Conservation (phyloP, 2,888 invertebrate genomes). For the Drymonia ruficornis region DNA sequence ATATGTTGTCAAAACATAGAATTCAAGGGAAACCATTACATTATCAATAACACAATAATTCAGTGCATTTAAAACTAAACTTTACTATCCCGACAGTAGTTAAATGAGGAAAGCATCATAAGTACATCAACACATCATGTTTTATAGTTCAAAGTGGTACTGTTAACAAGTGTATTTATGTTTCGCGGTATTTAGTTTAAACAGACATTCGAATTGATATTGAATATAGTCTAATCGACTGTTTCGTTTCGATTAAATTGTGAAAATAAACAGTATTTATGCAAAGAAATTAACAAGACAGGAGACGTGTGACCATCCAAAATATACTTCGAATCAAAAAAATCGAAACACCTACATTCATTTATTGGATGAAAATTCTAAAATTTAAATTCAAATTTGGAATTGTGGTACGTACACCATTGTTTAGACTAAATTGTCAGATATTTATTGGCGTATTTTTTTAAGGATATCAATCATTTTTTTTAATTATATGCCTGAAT, state of each 20-base stretch:
- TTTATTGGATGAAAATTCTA: too few species aligned
- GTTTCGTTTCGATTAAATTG: neutral
- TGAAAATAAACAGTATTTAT: neutral
- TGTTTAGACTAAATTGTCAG: too few species aligned
- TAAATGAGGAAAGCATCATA: neutral
- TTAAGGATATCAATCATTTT: too few species aligned
- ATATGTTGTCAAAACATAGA: too few species aligned
- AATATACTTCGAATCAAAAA: too few species aligned
- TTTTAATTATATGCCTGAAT: too few species aligned
- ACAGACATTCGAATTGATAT: neutral
- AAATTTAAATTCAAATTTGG: too few species aligned
- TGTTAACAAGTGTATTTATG: neutral
- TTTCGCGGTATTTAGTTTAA: neutral
- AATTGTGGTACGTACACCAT: too few species aligned
- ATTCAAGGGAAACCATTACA: neutral
- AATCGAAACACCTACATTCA: too few species aligned
- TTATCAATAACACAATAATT: neutral
- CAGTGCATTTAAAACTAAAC: neutral
- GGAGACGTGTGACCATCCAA: too few species aligned
- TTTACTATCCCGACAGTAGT: neutral
- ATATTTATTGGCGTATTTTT: too few species aligned
- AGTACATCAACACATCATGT: conserved; percentile 1
- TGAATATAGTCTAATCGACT: neutral
- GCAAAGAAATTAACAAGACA: too few species aligned
- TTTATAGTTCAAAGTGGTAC: neutral